Evolutionary conservation across 2,888 invertebrate genomes (phyloP), one percentile per base, ranked within the genome.

Genomic region (Leptogaster cylindrica): DNA sequence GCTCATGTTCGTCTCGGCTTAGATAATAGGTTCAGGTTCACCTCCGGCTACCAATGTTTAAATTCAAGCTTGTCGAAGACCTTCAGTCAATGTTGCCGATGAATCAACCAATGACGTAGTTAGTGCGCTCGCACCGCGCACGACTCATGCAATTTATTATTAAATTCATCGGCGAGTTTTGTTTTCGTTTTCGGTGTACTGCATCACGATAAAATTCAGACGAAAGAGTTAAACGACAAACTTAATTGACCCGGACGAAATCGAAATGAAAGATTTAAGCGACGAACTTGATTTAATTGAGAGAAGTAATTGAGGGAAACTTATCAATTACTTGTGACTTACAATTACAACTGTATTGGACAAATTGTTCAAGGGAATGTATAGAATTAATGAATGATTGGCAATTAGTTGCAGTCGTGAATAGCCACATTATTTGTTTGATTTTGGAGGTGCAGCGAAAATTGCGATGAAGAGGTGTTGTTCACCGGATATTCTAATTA

Each of bases 231-330:
- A 16, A 4, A 10, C 23, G 36, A 39, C 23, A n/a, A n/a, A n/a
- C n/a, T n/a, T n/a, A n/a, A n/a, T n/a, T n/a, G n/a, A n/a, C n/a
- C n/a, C n/a, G n/a, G n/a, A 23, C 23, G 10, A 20, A 23, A 20
- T 55, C 18, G 25, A 14, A 39, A 55, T 39, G 39, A 55, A 55
- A 55, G 55, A 55, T 8, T 55, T 36, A 39, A 36, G 55, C 36
- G 55, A 55, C 39, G 55, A 55, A 55, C 55, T 55, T 36, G 55
- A 55, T 55, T 39, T 39, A 23, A 36, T 39, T 55, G 31, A 2
- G 25, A 20, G 23, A 46, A 6, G 23, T 46, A 46, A 46, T 46
- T 46, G 46, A 46, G 44, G 44, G 1, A 44, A 44, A 44, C n/a
- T 44, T 18, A 44, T 44, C 8, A 20, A 1, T 4, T n/a, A 23